Evolutionary conservation across 2,888 invertebrate genomes (phyloP), one percentile per base, ranked within the genome.

Genomic region (Synergus laeviventris): DNA sequence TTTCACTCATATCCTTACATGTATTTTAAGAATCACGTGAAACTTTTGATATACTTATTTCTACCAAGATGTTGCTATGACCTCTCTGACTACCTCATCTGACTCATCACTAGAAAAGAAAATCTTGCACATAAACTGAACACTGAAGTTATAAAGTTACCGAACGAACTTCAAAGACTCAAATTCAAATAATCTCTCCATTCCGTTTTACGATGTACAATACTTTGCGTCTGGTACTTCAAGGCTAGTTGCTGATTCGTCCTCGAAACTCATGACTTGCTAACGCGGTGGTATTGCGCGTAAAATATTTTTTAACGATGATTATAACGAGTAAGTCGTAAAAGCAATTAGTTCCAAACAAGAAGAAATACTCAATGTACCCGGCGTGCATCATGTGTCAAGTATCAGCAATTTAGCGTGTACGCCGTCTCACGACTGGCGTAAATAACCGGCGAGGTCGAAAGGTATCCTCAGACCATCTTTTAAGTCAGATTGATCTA

Each of bases 371-470:
- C 14, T 45, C 31, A 11, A n/a, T 24, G 70, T 9, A 24, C 7
- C 16, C 8, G 24, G 7, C 59, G 24, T 59, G 59, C 59, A 66
- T 21, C 42, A 45, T 49, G 39, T 66, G 66, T 66, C 42, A 45
- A 66, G 66, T 24, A 49, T 45, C 66, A 66, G 61, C 24, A 61
- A 61, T 38, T 36, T 7, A 59, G 59, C 59, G 12, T 21, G 24
- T 24, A 14, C 11, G 62, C 36, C 38, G 38, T 9, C 36, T 62
- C 62, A 62, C 62, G 36, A 62, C 36, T 70, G 31, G 31, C 70
- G 70, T 70, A 70, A 70, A 70, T 70, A 70, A 70, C 49, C 70
- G 45, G 45, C 70, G 70, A 70, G 70, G 70, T 70, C 70, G 49
- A 49, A 70, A 70, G 70, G 70, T 49, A 70, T 70, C 49, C 49